Evolutionary conservation across 2,797 vertebrate species (phyloP).

Genomic region (Diplodus sargus): DNA sequence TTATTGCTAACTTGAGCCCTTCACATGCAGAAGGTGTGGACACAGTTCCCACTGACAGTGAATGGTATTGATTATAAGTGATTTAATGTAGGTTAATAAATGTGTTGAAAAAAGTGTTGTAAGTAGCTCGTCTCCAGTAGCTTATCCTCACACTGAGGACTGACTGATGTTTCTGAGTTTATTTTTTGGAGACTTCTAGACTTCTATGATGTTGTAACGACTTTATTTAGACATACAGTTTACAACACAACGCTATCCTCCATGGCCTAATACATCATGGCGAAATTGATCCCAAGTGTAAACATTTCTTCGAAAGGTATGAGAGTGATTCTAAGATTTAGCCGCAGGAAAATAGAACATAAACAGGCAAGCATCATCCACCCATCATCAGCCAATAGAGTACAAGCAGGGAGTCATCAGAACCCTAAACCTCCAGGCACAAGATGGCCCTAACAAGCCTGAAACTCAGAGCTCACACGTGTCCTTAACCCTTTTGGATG

Average conservation of each 20-base stretch:
- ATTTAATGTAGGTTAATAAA: background rate
- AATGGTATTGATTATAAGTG: background rate
- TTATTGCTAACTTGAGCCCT: no score
- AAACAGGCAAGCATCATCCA: conserved; percentile 6
- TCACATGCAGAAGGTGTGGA: background rate
- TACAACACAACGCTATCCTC: conserved; percentile 13
- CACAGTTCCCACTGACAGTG: background rate
- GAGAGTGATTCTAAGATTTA: background rate
- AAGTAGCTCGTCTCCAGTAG: background rate
- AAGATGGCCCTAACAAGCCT: no score
- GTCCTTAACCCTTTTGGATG: no score
- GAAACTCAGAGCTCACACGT: no score
- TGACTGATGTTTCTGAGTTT: background rate
- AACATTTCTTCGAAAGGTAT: conserved; percentile 2
- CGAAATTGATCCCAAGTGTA: background rate
- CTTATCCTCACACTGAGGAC: background rate
- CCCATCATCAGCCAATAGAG: no score
- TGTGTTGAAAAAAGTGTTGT: background rate
- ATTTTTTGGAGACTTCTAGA: conserved; percentile 19
- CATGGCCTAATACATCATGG: background rate
- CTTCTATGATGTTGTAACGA: conserved; percentile 23
- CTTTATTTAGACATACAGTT: conserved; percentile 10
- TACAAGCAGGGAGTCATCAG: no score
- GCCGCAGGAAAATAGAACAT: background rate
- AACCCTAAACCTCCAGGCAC: no score